These are phyloP conservation scores for Petaurus breviceps DNA, from an alignment of 2,113 vertebrate genomes.

Conservation along the genomic window DNA sequence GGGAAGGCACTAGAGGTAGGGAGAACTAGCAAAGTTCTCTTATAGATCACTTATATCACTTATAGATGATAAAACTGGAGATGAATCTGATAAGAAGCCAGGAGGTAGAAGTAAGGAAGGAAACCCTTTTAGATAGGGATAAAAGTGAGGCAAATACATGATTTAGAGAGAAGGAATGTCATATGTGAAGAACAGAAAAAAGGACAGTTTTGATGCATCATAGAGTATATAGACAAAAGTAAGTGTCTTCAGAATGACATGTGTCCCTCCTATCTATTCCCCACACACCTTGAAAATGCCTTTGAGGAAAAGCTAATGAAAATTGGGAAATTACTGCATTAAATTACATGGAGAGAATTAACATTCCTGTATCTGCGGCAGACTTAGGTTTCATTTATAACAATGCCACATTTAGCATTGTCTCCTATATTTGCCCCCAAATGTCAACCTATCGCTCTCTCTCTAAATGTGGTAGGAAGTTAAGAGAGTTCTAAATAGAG, in stretches of 20 bases:
- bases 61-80: neutral
- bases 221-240: neutral
- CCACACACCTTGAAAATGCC: neutral
- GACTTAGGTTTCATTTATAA: neutral
- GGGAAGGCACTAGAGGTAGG: neutral
- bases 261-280: neutral
- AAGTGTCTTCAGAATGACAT: neutral
- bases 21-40: neutral
- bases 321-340: neutral
- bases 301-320: neutral
- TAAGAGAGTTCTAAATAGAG: conserved; percentile 56
- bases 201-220: neutral
- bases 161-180: neutral
- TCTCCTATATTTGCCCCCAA: conserved; percentile 2
- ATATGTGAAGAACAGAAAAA: neutral
- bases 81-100: neutral
- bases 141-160: neutral
- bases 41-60: neutral
- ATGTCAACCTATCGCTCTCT: conserved; percentile 37
- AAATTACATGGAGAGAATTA: neutral
- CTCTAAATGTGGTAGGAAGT: conserved; percentile 42
- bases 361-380: neutral
- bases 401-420: neutral
- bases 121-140: neutral
- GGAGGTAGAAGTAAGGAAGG: neutral